Conservation (phyloP, 2,888 invertebrate species). For the Acheta domesticus region DNA sequence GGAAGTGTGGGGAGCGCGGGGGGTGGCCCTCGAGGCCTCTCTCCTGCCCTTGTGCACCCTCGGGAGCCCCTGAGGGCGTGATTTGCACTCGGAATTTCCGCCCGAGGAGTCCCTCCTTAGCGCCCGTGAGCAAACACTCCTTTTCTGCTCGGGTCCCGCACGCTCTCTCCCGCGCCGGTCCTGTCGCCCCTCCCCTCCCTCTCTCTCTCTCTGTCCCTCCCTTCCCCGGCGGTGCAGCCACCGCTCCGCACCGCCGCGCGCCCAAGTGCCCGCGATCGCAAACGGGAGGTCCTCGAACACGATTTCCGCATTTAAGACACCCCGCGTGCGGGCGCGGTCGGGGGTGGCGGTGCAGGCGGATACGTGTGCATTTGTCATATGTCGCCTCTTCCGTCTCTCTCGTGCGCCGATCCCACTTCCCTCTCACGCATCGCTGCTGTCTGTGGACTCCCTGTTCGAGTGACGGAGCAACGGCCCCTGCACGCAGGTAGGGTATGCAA, state of each 20-base stretch:
- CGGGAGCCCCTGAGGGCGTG: not conserved
- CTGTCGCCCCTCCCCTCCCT: not conserved
- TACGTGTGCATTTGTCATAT: not conserved
- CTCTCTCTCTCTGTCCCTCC: too few relatives aligned
- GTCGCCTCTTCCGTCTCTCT: too few relatives aligned
- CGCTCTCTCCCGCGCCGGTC: not conserved
- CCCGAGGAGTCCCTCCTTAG: not conserved
- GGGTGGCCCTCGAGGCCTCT: not conserved
- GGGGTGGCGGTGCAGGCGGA: not conserved
- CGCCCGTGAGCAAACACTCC: not conserved
- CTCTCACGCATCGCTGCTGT: too few relatives aligned
- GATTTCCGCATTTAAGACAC: constrained; percentile 8
- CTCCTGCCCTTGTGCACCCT: not conserved
- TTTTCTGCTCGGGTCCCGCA: not conserved
- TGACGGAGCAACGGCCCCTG: too few relatives aligned
- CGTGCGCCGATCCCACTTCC: too few relatives aligned
- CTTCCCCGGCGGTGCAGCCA: not conserved
- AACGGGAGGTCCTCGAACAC: not conserved
- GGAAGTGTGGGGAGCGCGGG: not conserved
- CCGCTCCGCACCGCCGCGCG: not conserved
- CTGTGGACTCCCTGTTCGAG: too few relatives aligned
- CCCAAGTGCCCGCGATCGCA: not conserved
- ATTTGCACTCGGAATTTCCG: constrained; percentile 18
- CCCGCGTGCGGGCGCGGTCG: not conserved
- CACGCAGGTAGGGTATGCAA: too few relatives aligned